phyloP scores from a whole-genome alignment of 2,113 vertebrate genomes.

The Cavia porcellus region DNA sequence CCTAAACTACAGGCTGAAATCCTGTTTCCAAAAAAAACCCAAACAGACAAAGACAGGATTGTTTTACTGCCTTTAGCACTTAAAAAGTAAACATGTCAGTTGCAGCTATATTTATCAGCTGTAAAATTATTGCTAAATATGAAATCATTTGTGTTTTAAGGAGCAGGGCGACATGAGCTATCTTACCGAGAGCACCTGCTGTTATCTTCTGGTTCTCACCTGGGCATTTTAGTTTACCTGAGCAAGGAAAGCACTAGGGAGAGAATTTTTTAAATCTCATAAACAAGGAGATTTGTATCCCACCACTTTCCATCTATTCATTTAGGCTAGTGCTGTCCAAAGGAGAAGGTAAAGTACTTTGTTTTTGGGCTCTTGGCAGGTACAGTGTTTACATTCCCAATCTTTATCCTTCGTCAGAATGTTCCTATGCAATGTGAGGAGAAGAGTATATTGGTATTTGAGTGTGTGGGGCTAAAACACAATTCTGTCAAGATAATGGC shows the following conservation, averaged over 20 bases:
- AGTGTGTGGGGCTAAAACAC: slow-evolving; percentile 82
- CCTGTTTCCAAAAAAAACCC: not conserved
- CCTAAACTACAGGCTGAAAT: not conserved
- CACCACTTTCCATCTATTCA: not conserved
- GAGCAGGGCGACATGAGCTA: not conserved
- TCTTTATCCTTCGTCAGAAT: slow-evolving; percentile 62
- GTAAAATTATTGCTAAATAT: not conserved
- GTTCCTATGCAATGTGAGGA: slow-evolving; percentile 75
- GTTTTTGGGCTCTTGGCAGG: slow-evolving; percentile 31
- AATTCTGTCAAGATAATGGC: slow-evolving; percentile 77
- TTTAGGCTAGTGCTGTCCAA: not conserved
- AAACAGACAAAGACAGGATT: not conserved
- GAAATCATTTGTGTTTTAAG: slow-evolving; percentile 12
- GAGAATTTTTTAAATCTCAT: slow-evolving; percentile 35
- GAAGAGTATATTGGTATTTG: slow-evolving; percentile 80
- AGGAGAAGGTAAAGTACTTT: slow-evolving; percentile 34
- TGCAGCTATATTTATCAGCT: not conserved
- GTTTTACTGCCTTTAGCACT: not conserved
- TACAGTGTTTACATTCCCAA: slow-evolving; percentile 27
- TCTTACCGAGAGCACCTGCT: not conserved
- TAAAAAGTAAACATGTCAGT: not conserved
- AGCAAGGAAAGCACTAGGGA: not conserved
- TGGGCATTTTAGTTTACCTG: not conserved
- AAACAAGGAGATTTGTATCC: slow-evolving; percentile 31
- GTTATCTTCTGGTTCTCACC: not conserved